Conservation (phyloP, 1,140 invertebrate species). For the Pogonognathellus flavescens region DNA sequence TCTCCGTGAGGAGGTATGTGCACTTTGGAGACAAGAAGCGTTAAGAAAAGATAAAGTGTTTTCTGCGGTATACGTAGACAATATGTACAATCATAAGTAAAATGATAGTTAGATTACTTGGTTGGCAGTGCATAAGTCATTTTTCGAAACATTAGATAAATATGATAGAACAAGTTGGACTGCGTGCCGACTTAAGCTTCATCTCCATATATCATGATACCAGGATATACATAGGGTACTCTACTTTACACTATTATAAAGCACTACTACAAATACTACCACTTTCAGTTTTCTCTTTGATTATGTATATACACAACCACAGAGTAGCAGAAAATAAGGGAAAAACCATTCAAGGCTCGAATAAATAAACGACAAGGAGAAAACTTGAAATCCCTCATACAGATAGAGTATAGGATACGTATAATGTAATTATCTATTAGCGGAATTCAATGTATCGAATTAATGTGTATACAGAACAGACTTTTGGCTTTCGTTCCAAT, state of each 20-base stretch:
- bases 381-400: conserved; percentile 42
- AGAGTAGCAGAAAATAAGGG: neutral
- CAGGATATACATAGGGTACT: neutral
- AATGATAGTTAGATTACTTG: conserved; percentile 45
- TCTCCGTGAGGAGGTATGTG: neutral
- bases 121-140: conserved; percentile 48
- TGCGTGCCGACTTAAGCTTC: neutral
- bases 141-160: conserved; percentile 41
- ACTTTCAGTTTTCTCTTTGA: neutral
- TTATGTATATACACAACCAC: neutral
- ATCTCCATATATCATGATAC: conserved; percentile 20
- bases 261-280: neutral
- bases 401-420: conserved; percentile 28
- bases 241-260: neutral
- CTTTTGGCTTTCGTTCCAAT: conserved; percentile 49
- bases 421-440: conserved; percentile 51
- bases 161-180: conserved; percentile 31
- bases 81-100: conserved; percentile 32
- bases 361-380: conserved; percentile 37
- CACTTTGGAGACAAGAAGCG: neutral
- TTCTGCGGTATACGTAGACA: conserved; percentile 14
- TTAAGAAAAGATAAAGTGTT: too few species aligned
- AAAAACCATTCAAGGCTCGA: conserved; percentile 12
- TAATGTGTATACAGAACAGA: conserved; percentile 47
- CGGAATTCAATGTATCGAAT: conserved; percentile 47